Evolutionary conservation across 1,140 invertebrate genomes (phyloP), one percentile per base, ranked within the genome.

Genomic region (Liolophura sinensis): DNA sequence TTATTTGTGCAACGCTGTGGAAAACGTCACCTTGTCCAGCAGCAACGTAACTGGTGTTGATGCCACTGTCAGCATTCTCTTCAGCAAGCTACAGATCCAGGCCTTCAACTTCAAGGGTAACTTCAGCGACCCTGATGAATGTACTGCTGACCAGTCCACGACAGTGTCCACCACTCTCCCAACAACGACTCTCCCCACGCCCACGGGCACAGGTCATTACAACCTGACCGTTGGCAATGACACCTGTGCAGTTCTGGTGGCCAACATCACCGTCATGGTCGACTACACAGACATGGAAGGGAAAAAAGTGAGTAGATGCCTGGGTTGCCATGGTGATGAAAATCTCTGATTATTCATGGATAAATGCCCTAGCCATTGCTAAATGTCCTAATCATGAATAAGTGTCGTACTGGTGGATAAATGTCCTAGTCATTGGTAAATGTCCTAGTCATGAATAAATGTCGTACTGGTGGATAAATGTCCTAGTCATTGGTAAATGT

Each of bases 61-160:
- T 20, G 54, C 49, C 3, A 51, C 16, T n/a, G 16, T 48, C 40
- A 22, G 20, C 22, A 60, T 50, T 11, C 3, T 65, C 25, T 60
- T 25, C 16, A 51, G 40, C 48, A 60, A 60, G 14, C 25, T 65
- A 1, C 14, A 60, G 25, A 40, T 58, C 56, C 64, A 65, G 57
- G 64, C 64, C n/a, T 65, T 65, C 57, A 46, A 46, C 56, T 49
- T 67, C 18, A 48, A 48, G 20, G 47, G 55, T 40, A 54, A 54
- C 22, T 40, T 40, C 31, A 40, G 31, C 31, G 9, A 40, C 9
- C 31, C 31, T 40, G 3, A 40, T 9, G 31, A 40, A 9, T 40
- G 31, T 40, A 9, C 31, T 9, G 31, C 31, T 9, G 31, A 40
- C 60, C 46, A 47, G 6, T 22, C 51, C 15, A 20, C 7, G 1